Conservation (phyloP, 2,888 invertebrate genomes). For the Orthosia gracilis region DNA sequence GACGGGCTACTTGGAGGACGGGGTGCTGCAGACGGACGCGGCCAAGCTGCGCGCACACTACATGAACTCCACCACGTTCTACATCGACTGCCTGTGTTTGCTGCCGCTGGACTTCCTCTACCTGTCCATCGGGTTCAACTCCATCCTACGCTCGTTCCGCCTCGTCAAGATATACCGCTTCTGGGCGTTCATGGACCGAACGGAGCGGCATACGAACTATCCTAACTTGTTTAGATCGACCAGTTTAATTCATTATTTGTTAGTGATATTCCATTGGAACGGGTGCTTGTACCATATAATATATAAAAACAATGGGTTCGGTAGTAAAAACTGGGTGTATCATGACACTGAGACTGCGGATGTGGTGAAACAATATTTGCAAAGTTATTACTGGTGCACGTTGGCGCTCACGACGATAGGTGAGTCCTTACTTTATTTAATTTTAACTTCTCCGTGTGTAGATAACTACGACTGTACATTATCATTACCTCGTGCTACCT, state of each 20-base stretch:
- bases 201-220: slow-evolving; percentile 99
- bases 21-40: slow-evolving; percentile 98
- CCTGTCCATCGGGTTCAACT: slow-evolving; percentile 99
- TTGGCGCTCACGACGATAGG: slow-evolving; percentile 98
- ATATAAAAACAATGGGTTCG: slow-evolving; percentile 98
- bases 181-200: slow-evolving; percentile 99
- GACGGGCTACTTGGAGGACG: slow-evolving; percentile 99
- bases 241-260: slow-evolving; percentile 98
- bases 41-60: slow-evolving; percentile 98
- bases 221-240: slow-evolving; percentile 98
- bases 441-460: slow-evolving; percentile 23
- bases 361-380: slow-evolving; percentile 98
- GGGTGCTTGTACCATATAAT: slow-evolving; percentile 99
- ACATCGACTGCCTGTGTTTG: slow-evolving; percentile 99
- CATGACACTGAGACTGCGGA: slow-evolving; percentile 96
- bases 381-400: slow-evolving; percentile 99
- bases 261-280: slow-evolving; percentile 99
- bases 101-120: slow-evolving; percentile 99
- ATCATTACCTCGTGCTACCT: background rate
- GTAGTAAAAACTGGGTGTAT: slow-evolving; percentile 98
- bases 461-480: slow-evolving; percentile 3
- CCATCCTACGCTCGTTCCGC: slow-evolving; percentile 98
- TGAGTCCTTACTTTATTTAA: slow-evolving; percentile 76
- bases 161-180: slow-evolving; percentile 99
- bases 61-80: slow-evolving; percentile 99